Evolutionary conservation across 1,140 invertebrate genomes (phyloP), one percentile per base, ranked within the genome.

Genomic region (Aethina tumida): DNA sequence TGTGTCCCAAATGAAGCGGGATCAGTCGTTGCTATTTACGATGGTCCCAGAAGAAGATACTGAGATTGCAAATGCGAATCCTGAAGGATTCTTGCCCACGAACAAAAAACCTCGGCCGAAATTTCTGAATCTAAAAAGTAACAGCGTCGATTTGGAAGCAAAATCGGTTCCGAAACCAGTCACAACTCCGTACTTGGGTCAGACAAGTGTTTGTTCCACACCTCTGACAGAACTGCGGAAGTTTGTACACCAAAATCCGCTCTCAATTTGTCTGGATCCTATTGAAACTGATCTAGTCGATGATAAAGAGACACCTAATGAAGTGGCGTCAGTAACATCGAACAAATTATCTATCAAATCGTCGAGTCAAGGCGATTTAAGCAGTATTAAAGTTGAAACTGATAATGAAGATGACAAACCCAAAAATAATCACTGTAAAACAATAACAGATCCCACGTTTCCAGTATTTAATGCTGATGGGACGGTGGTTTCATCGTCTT

Each of bases 21-120:
- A 85, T 53, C 77, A 77, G 34, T 84, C 81, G 0, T 59, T 82
- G 1, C 75, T 85, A 16, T 85, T 85, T 42, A 84, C 81, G 0
- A 70, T 76, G 2, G 78, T 84, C 16, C 81, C 81, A 2, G 82
- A 87, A 63, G 80, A 84, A 56, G 74, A 71, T 22, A 69, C 64
- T 7, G 50, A 58, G 16, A 35, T 35, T 13, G n/a, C n/a, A n/a
- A n/a, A n/a, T n/a, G n/a, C n/a, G n/a, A n/a, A n/a, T n/a, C n/a
- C n/a, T n/a, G n/a, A n/a, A n/a, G 35, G 35, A 43, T 16, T 43
- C 10, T 41, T 21, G 9, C 45, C 36, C 21, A 32, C 36, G n/a
- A 29, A 39, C 14, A 61, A 65, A 35, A 45, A 34, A 25, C 24
- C 24, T 29, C 50, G 62, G 39, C 47, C 60, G 2, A 70, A 69